Evolutionary conservation across 1,140 invertebrate species (phyloP), one percentile per base, ranked within the genome.

Genomic region (Pseudomyrmex pallidus): DNA sequence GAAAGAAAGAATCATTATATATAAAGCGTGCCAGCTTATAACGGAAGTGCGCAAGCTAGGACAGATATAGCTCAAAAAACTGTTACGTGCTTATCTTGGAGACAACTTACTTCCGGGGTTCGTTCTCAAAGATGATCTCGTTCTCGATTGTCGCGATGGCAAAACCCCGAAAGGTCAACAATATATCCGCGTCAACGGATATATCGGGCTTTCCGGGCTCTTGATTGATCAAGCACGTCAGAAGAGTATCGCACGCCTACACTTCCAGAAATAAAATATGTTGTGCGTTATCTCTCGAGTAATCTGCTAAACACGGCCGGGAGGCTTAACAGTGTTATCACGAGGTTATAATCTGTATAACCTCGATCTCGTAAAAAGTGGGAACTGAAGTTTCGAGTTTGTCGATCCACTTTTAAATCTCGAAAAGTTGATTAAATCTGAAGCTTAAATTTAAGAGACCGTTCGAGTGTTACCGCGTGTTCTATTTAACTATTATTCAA

Each of bases 171-270:
- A 57, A 70, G 48, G 76, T 80, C 76, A 85, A 72, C 59, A 35
- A 22, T 73, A 67, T 52, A 82, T 25, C 72, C 67, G 54, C n/a
- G 8, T 54, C 35, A 35, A 35, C 35, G 35, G 35, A 35, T 35
- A 35, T 35, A 35, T 35, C 12, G 44, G 56, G 22, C 54, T 80
- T 61, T 59, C 66, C 35, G 9, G 54, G 22, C 44, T 80, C 52
- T 72, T 66, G 78, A 85, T 85, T 82, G 68, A 85, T 83, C 84
- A 82, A 82, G 63, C 56, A 57, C 59, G 66, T 66, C 35, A n/a
- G 78, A 57, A 46, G 63, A 20, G 15, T 44, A 44, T 13, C 46
- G 76, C 35, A 17, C 70, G 44, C 52, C 50, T 56, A 50, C 13
- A 56, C 56, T 77, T 15, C 8, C 52, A 15, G 62, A 62, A 73